Conservation (phyloP, 2,888 invertebrate species). For the Poecilobothrus nobilitatus region DNA sequence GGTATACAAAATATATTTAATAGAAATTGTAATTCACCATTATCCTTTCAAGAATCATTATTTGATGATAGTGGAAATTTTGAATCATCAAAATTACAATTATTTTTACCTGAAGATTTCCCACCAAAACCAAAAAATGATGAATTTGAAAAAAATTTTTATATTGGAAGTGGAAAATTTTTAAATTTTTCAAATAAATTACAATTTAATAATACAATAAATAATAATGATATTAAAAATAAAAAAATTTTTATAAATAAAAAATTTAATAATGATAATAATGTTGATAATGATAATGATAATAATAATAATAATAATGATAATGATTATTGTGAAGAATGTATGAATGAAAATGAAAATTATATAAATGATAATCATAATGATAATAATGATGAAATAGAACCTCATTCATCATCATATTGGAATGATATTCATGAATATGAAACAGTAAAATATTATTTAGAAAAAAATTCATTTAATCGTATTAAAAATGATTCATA, state of each 20-base stretch:
- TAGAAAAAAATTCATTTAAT: constrained; percentile 42
- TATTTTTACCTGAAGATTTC: constrained; percentile 32
- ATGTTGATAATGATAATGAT: background rate
- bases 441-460: constrained; percentile 39
- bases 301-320: background rate
- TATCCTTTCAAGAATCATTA: constrained; percentile 40
- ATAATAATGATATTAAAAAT: background rate
- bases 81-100: constrained; percentile 4
- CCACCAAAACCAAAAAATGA: constrained; percentile 27
- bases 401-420: constrained; percentile 36
- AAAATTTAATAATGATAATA: background rate
- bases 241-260: background rate
- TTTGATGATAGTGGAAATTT: constrained; percentile 29
- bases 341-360: background rate
- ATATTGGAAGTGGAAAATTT: background rate
- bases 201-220: background rate
- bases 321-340: too few relatives aligned
- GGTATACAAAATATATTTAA: constrained; percentile 29
- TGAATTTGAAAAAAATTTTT: background rate
- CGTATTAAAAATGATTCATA: constrained; percentile 41
- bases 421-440: constrained; percentile 41
- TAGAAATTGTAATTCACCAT: constrained; percentile 35
- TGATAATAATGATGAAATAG: too few relatives aligned
- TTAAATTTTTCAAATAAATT: constrained; percentile 3
- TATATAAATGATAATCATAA: constrained; percentile 26